Base-by-base conservation (phyloP, 2,113 vertebrate genomes). In the Tachysurus fulvidraco region DNA sequence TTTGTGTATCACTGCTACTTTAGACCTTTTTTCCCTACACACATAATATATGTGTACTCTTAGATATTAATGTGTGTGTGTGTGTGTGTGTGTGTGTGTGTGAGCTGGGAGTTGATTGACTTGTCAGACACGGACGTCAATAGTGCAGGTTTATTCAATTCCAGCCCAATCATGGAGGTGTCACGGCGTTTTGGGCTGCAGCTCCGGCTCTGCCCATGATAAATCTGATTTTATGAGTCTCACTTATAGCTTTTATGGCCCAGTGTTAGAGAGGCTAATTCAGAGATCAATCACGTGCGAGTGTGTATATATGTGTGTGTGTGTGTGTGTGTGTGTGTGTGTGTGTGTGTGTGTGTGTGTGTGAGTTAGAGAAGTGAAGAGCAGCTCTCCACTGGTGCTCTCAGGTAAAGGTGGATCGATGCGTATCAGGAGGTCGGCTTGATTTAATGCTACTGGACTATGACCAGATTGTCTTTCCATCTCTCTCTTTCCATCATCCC, bases 181-280 rank as follows among this genome's bases (percentile, higher is more conserved):
- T 90, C 89, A 89, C 67, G 71, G 77, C 62, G 83, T 89, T 89
- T 90, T 90, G 88, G 89, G 88, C 84, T 23, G 74, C 74, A 81
- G 84, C 87, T 84, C 67, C 62, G 64, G 76, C 57, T 59, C 83
- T 62, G 74, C 80, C 65, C 59, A 82, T 90, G 83, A 89, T 90
- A 89, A 90, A 90, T 90, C 89, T 89, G 79, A 83, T 90, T 90
- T 90, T 90, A 90, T 90, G 89, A 90, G 83, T 86, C 78, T 71
- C 87, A 88, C 88, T 89, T 87, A 83, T 85, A 87, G 89, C 88
- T 90, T 90, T 90, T 89, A 90, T 87, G 89, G 83, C 89, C 71
- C 88, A 87, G 86, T 87, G 88, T 85, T 85, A 46, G 85, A 86
- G 88, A 84, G 86, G 85, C 89, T 89, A 84, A 90, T 90, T 90